Evolutionary conservation across 2,888 invertebrate species (phyloP), one percentile per base, ranked within the genome.

Genomic region (Sympetrum striolatum): DNA sequence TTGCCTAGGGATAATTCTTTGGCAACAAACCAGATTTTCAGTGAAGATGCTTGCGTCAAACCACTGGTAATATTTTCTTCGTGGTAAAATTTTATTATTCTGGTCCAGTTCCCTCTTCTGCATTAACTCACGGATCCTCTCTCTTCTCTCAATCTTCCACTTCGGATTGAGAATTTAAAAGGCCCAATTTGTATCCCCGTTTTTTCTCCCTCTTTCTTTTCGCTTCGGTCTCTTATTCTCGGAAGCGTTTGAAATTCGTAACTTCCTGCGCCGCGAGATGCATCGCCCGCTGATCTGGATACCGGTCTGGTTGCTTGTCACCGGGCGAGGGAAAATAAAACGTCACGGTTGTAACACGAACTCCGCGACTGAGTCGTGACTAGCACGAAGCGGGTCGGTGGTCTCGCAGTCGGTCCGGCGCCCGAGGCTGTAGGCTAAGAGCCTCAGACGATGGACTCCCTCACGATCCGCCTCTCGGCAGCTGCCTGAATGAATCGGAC

Each of bases 331-430:
- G 37, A 86, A 37, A 86, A 86, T 35, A 60, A 58, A 86, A 86
- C 60, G 37, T 86, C 60, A 86, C 86, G 86, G 37, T 86, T 86
- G 86, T 64, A 86, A 86, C 86, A 86, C 86, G 86, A 86, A 86
- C 86, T 86, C 58, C 60, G 37, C 37, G 64, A 86, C 86, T 86
- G 60, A 53, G 58, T 86, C 86, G 86, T 86, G 86, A 86, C 86
- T 64, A n/a, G 60, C 60, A 35, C 48, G 44, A 81, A 25, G 39
- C 80, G 39, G 39, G 39, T 39, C 39, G 39, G 39, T 39, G 37
- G 80, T 39, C 80, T 80, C 39, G 10, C 8, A 81, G 81, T 48
- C 48, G n/a, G 81, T 82, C 58, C 64, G 60, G 22, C 37, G 86
- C 86, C 86, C 35, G 37, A 60, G 86, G 86, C 86, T 64, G 64